These are phyloP conservation scores for Oostethus manadensis DNA, from an alignment of 2,113 vertebrate species.

Conservation along the genomic window DNA sequence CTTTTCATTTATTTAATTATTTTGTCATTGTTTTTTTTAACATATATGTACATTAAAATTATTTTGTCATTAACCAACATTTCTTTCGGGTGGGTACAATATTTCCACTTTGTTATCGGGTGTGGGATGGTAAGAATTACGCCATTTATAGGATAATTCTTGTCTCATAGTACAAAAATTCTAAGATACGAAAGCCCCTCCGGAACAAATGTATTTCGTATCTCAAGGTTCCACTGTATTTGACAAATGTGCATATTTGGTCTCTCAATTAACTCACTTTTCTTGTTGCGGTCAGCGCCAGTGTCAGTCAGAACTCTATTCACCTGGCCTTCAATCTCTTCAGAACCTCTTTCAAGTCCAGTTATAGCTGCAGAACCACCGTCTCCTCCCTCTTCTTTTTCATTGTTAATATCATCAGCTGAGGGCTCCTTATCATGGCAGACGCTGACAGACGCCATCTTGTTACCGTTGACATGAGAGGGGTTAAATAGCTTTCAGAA, in stretches of 20 bases:
- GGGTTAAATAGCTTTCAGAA: not conserved
- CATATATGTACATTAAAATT: too few relatives aligned
- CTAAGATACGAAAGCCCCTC: too few relatives aligned
- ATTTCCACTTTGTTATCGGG: too few relatives aligned
- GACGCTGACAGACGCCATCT: constrained; percentile 31
- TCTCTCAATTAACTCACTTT: constrained; percentile 18
- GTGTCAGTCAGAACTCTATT: not conserved
- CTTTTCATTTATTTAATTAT: too few relatives aligned
- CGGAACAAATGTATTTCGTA: too few relatives aligned
- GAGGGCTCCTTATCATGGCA: constrained; percentile 4
- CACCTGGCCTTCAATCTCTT: constrained; percentile 2
- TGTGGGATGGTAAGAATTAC: too few relatives aligned
- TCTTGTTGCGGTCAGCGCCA: not conserved
- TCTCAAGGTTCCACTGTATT: too few relatives aligned
- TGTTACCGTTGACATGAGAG: not conserved
- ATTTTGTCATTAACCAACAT: too few relatives aligned
- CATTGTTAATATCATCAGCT: constrained; percentile 4
- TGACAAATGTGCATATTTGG: not conserved
- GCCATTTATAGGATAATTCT: too few relatives aligned
- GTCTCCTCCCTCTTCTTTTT: constrained; percentile 11
- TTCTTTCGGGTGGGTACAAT: too few relatives aligned
- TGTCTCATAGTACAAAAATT: too few relatives aligned
- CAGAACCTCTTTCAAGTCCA: not conserved
- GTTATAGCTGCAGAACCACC: not conserved
- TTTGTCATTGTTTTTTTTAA: too few relatives aligned